phyloP scores from a whole-genome alignment of 2,888 invertebrate species.

The Synanthedon tipuliformis region DNA sequence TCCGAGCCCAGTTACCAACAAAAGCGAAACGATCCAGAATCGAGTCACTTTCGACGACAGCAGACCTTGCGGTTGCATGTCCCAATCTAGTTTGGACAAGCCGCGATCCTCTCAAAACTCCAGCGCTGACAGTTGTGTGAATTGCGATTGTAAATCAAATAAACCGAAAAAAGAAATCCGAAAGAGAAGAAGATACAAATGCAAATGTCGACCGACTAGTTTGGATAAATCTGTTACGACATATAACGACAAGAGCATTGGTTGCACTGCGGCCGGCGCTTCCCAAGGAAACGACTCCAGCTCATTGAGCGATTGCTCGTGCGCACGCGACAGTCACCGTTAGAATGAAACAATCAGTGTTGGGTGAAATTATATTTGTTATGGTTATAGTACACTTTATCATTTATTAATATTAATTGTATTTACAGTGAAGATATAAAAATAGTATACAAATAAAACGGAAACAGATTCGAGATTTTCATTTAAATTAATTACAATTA shows the following conservation, averaged over 20 bases:
- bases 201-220: conserved; percentile 11
- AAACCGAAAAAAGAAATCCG: background rate
- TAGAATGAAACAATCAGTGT: conserved; percentile 28
- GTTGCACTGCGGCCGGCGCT: background rate
- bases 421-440: conserved; percentile 54
- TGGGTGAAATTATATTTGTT: conserved; percentile 62
- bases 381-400: conserved; percentile 53
- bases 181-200: conserved; percentile 5
- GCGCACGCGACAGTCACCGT: background rate
- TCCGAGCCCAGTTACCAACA: conserved; percentile 8
- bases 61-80: conserved; percentile 20
- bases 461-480: conserved; percentile 57
- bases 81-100: background rate
- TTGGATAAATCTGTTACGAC: conserved; percentile 28
- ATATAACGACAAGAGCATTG: conserved; percentile 19
- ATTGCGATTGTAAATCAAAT: background rate
- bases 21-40: conserved; percentile 24
- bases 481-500: conserved; percentile 9
- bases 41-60: conserved; percentile 8
- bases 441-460: conserved; percentile 55
- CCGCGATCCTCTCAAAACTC: no score
- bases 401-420: conserved; percentile 56
- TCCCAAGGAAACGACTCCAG: conserved; percentile 5
- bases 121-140: no score
- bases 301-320: background rate